A percentile compares a stretch with the other conserved stretches of the same genome.
phyloP scores from a whole-genome alignment of 2,888 invertebrate species.

The Torymus texanus region DNA sequence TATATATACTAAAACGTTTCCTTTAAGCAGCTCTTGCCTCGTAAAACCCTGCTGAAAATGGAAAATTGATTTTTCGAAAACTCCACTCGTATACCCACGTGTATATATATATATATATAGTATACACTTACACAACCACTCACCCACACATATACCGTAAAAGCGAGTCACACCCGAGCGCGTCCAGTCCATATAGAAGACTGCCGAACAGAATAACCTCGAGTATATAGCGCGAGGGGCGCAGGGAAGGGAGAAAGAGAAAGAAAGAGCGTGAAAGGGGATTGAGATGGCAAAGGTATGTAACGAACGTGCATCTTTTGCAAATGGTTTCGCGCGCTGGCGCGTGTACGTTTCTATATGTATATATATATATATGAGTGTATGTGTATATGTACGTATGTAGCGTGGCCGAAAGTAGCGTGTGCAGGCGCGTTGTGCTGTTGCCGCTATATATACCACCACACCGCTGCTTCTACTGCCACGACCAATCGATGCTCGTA shows the following conservation, averaged over 20 bases:
- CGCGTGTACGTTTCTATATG: too few relatives aligned
- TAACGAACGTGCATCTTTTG: slow-evolving; percentile 56
- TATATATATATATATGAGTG: neutral
- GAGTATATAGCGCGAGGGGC: neutral
- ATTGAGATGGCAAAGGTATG: slow-evolving; percentile 44
- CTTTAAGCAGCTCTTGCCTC: neutral
- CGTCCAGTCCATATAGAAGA: slow-evolving; percentile 15
- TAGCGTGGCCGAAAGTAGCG: slow-evolving; percentile 28
- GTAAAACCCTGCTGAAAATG: slow-evolving; percentile 21
- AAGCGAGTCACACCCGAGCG: slow-evolving; percentile 22
- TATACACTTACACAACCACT: too few relatives aligned
- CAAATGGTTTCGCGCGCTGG: slow-evolving; percentile 27
- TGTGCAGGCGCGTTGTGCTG: neutral
- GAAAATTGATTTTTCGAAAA: slow-evolving; percentile 50
- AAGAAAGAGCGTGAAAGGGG: neutral
- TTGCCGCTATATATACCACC: neutral
- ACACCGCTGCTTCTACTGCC: neutral
- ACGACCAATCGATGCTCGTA: slow-evolving; percentile 34
- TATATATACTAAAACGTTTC: neutral
- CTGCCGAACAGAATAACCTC: neutral
- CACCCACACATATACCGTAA: neutral
- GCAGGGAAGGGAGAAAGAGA: neutral
- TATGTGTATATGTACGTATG: neutral
- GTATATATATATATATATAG: neutral
- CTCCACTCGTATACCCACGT: neutral